Conservation (phyloP, 2,888 invertebrate genomes). For the Serripes groenlandicus region DNA sequence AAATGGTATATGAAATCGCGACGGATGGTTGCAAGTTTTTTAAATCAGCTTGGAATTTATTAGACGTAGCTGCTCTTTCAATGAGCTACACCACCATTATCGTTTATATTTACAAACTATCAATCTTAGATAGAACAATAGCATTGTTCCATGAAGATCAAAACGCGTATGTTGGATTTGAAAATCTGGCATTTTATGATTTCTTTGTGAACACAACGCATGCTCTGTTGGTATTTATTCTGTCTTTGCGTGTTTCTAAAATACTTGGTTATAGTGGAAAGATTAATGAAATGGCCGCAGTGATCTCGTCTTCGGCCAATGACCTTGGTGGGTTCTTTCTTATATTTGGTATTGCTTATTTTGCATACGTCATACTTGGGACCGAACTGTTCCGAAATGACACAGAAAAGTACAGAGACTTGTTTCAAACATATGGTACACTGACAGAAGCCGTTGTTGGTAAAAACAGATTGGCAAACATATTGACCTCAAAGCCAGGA, state of each 20-base stretch:
- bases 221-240: constrained; percentile 73
- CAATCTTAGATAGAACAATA: constrained; percentile 60
- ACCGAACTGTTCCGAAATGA: constrained; percentile 82
- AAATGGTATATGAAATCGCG: constrained; percentile 57
- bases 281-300: constrained; percentile 86
- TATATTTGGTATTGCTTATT: constrained; percentile 85
- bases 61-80: constrained; percentile 83
- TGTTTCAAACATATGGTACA: constrained; percentile 85
- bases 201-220: constrained; percentile 77
- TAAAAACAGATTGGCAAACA: constrained; percentile 70
- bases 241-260: constrained; percentile 73
- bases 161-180: constrained; percentile 82
- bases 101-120: constrained; percentile 77
- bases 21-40: constrained; percentile 78
- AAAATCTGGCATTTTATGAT: constrained; percentile 84
- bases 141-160: constrained; percentile 67
- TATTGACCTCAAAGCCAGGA: constrained; percentile 68
- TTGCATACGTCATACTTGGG: constrained; percentile 82
- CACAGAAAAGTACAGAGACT: constrained; percentile 80
- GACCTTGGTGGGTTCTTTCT: constrained; percentile 86
- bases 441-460: constrained; percentile 83
- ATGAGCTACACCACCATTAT: constrained; percentile 81
- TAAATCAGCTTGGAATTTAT: constrained; percentile 85
- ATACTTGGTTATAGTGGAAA: constrained; percentile 87
- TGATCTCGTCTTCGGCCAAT: constrained; percentile 83